phyloP scores from a whole-genome alignment of 1,140 invertebrate species.

The Hylyphantes graminicola region DNA sequence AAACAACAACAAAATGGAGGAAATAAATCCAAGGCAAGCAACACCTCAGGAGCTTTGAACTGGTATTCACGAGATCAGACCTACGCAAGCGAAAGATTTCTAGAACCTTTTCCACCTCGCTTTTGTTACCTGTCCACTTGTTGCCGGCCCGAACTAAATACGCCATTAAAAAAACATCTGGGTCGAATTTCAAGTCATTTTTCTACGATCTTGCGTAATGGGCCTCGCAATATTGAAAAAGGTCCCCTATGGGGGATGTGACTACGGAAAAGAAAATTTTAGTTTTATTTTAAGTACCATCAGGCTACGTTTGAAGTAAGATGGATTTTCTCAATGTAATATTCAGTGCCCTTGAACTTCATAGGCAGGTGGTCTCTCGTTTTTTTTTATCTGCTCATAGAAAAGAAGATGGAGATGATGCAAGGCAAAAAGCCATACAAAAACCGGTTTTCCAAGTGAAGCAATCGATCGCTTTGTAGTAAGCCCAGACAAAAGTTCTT shows the following conservation, averaged over 20 bases:
- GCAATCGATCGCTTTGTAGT: no score
- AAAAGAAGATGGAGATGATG: no score
- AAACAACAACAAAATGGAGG: constrained; percentile 27
- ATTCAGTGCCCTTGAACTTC: background rate
- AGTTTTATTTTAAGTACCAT: no score
- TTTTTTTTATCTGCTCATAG: no score
- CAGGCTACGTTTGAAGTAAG: no score
- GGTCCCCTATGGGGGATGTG: no score
- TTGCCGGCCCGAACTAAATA: constrained; percentile 15
- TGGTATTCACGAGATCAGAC: constrained; percentile 21
- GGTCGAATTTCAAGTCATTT: constrained; percentile 34
- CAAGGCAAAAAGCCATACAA: no score
- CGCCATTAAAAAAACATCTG: constrained; percentile 45
- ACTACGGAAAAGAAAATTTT: no score
- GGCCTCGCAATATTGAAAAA: no score
- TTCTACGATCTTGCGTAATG: background rate
- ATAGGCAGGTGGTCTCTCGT: background rate
- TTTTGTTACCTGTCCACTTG: constrained; percentile 4
- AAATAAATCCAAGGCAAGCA: constrained; percentile 49
- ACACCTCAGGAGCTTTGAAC: constrained; percentile 31
- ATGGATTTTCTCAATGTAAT: background rate
- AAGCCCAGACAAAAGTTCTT: no score
- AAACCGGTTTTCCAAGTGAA: no score
- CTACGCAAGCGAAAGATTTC: constrained; percentile 7
- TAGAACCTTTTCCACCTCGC: background rate